Evolutionary conservation across 2,113 vertebrate genomes (phyloP), one percentile per base, ranked within the genome.

Genomic region (Asarcornis scutulata): DNA sequence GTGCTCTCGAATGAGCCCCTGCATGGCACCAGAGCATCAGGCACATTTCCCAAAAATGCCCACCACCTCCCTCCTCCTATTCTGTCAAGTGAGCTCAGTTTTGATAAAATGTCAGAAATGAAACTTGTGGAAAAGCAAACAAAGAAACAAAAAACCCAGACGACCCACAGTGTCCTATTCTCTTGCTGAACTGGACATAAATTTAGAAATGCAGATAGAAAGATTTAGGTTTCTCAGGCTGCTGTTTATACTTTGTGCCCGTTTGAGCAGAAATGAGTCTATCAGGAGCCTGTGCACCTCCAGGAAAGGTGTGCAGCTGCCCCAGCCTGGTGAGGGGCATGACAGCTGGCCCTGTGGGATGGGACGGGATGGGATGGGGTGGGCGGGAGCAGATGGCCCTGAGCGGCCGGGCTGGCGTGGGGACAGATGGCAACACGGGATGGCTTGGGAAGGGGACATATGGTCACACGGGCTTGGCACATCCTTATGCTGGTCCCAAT

Each of bases 371-470:
- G 93, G 89, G 95, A 95, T 4, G 16, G 74, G 78, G 82, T 58
- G 48, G 89, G 93, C 89, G 79, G 74, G 64, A 96, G 67, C 96
- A 97, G 96, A 97, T 97, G 96, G 95, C 25, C 71, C 74, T 15
- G 62, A 76, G 81, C 1, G 71, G 66, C 71, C 59, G 0, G 71
- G 71, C 84, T 95, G 96, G 93, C 38, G 74, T 72, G 77, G 63
- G 66, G 93, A 97, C 96, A 97, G 96, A 97, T 97, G 96, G 96
- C 89, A 85, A 97, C 95, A 95, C 0, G 93, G 94, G 89, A 87
- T 58, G 73, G 83, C 93, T 92, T 3, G 0, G 89, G 66, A 89
- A 92, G 66, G 50, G 81, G 77, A 96, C 96, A 97, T 97, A 97
- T 97, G 96, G 96, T 93, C 86, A 96, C 95, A 96, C 18, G 67